Base-by-base conservation (phyloP, 1,140 invertebrate genomes). In the Steinernema feltiae region DNA sequence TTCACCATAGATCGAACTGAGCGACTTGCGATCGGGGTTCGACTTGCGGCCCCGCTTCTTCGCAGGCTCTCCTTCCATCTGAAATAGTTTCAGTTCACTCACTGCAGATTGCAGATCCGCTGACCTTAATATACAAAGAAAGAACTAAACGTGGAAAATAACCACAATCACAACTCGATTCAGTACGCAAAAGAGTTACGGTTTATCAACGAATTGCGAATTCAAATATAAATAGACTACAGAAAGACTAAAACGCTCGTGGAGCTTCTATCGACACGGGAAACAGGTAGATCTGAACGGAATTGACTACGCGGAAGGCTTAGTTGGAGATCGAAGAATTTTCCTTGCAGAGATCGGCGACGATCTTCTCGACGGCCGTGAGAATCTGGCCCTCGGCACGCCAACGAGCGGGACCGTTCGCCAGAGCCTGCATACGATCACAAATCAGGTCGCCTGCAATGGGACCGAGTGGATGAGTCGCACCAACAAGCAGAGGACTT, bases 1-100 rank as follows among this genome's bases (percentile, higher is more conserved):
- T 21, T 63, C 53, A 3, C 53, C 53, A 21, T 63, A 63, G 53
- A 63, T 7, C 15, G 12, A 3, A 3, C 53, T 27, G 15, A 63
- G 53, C 53, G 53, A 63, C 24, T 63, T 63, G 7, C 53, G 15
- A 21, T 63, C 53, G 15, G 53, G 53, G 53, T 63, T 63, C 53
- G 53, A 63, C 53, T 63, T 63, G 53, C 53, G 53, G 15, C 53
- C 53, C 53, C 53, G 12, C 53, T 63, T 63, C 53, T 63, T 63
- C 12, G 24, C 12, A 27, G 53, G 15, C 53, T 63, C 53, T 7
- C 24, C 24, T 27, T 63, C 53, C 53, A 63, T 63, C 53, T 63
- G 53, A 63, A 63, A 27, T 15, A 7, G 35, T n/a, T n/a, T n/a
- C n/a, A n/a, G n/a, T n/a, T n/a, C n/a, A n/a, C n/a, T n/a, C n/a